Base-by-base conservation (phyloP, 1,140 invertebrate genomes). In the Oscheius sp. region DNA sequence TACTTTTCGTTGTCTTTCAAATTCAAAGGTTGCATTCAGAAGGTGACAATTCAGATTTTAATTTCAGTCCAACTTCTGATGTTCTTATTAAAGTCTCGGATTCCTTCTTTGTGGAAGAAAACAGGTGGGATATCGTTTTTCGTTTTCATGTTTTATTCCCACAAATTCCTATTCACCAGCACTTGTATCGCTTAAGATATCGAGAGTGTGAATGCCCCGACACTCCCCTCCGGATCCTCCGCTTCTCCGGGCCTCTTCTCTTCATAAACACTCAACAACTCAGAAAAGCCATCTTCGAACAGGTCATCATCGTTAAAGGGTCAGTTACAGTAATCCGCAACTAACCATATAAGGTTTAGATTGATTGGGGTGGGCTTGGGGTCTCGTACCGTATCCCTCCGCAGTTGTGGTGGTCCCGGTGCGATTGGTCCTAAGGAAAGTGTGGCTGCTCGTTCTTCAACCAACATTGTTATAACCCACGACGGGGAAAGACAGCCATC, bases 31-130 rank as follows among this genome's bases (percentile, higher is more conserved):
- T n/a, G n/a, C n/a, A n/a, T n/a, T n/a, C 7, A 55, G 49, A 55
- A 7, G 38, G n/a, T 7, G 7, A 7, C n/a, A 20, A 55, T 13
- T 55, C 49, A 55, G 49, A 55, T 7, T 26, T 4, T 13, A 55
- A 7, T 20, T 55, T 23, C 49, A 55, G 49, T 13, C 7, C 49
- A 15, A 7, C 49, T 7, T 55, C 49, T 23, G 49, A 55, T 7
- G 49, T 55, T 7, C 49, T 55, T 15, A 55, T 55, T 20, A 55
- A 55, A 55, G 49, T 55, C 23, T 55, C 49, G 23, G 49, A 55
- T 7, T 20, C 15, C 28, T 55, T 55, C 23, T 55, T 20, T 23
- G 49, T 55, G 49, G 49, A 55, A 23, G 49, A 55, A 26, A 23
- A 55, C 49, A 15, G n/a, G n/a, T n/a, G n/a, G n/a, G n/a, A n/a